These are phyloP conservation scores for Danaus plexippus DNA, from an alignment of 1,140 invertebrate genomes.

Conservation along the genomic window DNA sequence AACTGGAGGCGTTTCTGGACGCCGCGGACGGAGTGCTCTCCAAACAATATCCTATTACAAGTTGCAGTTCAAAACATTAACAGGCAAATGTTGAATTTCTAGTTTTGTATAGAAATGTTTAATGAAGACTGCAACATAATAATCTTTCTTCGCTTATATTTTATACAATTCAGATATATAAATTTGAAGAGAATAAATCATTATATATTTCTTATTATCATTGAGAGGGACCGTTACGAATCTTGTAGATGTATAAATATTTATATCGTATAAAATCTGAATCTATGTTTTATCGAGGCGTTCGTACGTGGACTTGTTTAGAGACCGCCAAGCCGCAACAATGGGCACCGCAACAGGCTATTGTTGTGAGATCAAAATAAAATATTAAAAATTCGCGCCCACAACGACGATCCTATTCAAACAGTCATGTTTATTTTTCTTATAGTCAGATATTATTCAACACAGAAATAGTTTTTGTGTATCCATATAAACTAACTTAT, in stretches of 20 bases:
- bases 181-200: too few species aligned
- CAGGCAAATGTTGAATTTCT: too few species aligned
- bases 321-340: conserved; percentile 45
- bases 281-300: conserved; percentile 27
- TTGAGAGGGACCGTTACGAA: too few species aligned
- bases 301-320: conserved; percentile 48
- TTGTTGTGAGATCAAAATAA: conserved; percentile 46
- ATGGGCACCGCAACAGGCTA: conserved; percentile 40
- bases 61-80: conserved; percentile 1
- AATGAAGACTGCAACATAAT: too few species aligned
- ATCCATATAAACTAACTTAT: too few species aligned
- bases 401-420: conserved; percentile 43
- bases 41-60: conserved; percentile 24
- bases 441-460: conserved; percentile 5
- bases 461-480: too few species aligned
- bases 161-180: too few species aligned
- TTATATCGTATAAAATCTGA: conserved; percentile 9
- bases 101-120: too few species aligned
- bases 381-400: conserved; percentile 41
- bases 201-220: too few species aligned
- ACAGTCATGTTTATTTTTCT: conserved; percentile 31
- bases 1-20: too few species aligned
- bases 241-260: too few species aligned
- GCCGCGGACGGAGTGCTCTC: conserved; percentile 10
- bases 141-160: too few species aligned